Percentiles rank a stretch among this genome's conserved stretches.
Evolutionary conservation across 2,888 invertebrate genomes (phyloP).

Genomic region (Odontothrips loti): DNA sequence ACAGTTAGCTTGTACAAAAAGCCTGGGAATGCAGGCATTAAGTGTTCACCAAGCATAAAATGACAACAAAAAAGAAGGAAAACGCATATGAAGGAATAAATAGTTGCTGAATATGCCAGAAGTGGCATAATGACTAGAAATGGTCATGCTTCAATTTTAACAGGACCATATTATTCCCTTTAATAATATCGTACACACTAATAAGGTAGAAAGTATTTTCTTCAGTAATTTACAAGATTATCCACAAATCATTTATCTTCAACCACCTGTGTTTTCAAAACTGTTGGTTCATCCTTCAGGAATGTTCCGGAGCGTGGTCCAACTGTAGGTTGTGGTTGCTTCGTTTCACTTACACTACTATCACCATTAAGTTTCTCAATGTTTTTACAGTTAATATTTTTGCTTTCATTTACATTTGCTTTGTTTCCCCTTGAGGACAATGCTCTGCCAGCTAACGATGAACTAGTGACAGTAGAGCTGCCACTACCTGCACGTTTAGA

Average conservation of each 20-base stretch:
- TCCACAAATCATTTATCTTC: slow-evolving; percentile 32
- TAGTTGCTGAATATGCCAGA: neutral
- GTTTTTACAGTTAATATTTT: slow-evolving; percentile 33
- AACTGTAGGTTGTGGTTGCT: slow-evolving; percentile 46
- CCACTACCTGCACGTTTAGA: neutral
- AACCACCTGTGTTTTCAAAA: slow-evolving; percentile 50
- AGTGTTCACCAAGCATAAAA: too few relatives aligned
- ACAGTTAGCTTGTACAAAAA: neutral
- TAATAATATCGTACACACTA: neutral
- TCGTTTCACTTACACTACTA: slow-evolving; percentile 41
- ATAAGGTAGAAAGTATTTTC: slow-evolving; percentile 44
- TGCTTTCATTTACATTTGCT: slow-evolving; percentile 35
- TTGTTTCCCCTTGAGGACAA: slow-evolving; percentile 34
- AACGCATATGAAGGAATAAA: neutral
- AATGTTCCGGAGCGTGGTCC: slow-evolving; percentile 66
- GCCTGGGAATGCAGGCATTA: too few relatives aligned
- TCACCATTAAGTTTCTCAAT: slow-evolving; percentile 34
- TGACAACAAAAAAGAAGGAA: neutral
- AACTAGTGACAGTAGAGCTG: slow-evolving; percentile 33
- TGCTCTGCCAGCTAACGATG: slow-evolving; percentile 33
- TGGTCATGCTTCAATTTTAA: neutral
- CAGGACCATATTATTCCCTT: neutral
- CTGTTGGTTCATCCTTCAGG: slow-evolving; percentile 68
- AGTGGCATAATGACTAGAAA: slow-evolving; percentile 36
- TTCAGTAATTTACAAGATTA: slow-evolving; percentile 41